Evolutionary conservation across 2,888 invertebrate genomes (phyloP), one percentile per base, ranked within the genome.

Genomic region (Herminia tarsipennalis): DNA sequence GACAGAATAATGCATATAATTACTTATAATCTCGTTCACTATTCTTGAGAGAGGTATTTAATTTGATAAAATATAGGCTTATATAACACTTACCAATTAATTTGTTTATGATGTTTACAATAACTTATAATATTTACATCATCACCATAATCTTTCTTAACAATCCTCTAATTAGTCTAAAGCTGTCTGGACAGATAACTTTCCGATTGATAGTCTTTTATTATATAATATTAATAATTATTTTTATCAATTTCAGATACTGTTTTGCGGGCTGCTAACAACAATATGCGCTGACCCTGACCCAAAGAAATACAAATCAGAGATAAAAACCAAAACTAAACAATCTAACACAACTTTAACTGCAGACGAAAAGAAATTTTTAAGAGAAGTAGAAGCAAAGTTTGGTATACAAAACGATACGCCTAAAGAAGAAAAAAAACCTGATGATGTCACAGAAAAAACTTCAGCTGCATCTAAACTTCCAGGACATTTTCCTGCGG

Each of bases 331-430:
- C 24, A 80, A 79, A 36, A 75, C 75, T 8, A 84, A 85, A 55
- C 67, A 72, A 24, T 30, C 72, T 1, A 78, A 78, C 37, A 52
- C 75, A 10, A 84, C 74, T 3, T 55, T 92, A 20, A 88, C 91
- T 22, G 80, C 80, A 9, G 88, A 91, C 39, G 92, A 92, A 67
- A 83, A 73, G 58, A 80, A 82, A 43, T 92, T 92, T 61, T 56
- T 92, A 29, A 82, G 86, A 70, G 92, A 91, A 57, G 88, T 92
- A 2, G 92, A 92, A 78, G 79, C 79, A 12, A 92, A 92, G 54
- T 92, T 85, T 60, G 91, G 89, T 1, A 77, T 92, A 0, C 88
- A 89, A 64, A 61, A 78, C 17, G 84, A 87, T 30, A 8, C 43
- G 1, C 14, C 34, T 14, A 68, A 56, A 14, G 78, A 80, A 38